Base-by-base conservation (phyloP, 2,113 vertebrate genomes). In the Pterocles gutturalis region DNA sequence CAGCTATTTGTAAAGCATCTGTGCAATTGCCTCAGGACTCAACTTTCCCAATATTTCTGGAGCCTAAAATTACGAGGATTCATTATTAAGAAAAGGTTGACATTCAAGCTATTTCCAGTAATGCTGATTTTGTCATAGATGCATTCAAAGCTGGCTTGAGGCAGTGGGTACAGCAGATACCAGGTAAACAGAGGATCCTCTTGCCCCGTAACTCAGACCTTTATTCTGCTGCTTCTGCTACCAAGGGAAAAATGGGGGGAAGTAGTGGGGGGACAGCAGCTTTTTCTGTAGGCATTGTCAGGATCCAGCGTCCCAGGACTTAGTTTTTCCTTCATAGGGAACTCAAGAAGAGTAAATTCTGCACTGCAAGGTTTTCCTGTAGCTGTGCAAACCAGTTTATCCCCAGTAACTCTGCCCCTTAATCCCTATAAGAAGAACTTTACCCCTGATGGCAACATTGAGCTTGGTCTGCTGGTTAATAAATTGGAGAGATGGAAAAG, bases 81-180 rank as follows among this genome's bases (percentile, higher is more conserved):
- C 19, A 49, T 83, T 88, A 96, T 92, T 75, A 83, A 55, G 72
- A 86, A 89, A 83, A 89, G 51, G 34, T 9, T 95, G 60, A 70
- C 64, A 55, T 92, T 93, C 17, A 46, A 84, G 21, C 34, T 81
- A 8, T 75, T 90, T 62, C 49, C 29, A 76, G 33, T 29, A 88
- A 45, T 36, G 75, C 82, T 89, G 69, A 82, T 82, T 76, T 90
- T 89, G 62, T 36, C 72, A 78, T 17, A 49, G 10, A 49, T 26
- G 5, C 48, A 41, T 29, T 83, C 41, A 7, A 11, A 80, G 15
- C 18, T 80, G 79, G 19, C 11, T 88, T 25, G 18, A 53, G 48
- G 31, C 58, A 70, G 33, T 20, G 62, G 38, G 54, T 72, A 33
- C 11, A 58, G 62, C 46, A 77, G 76, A n/a, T 33, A 73, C 28